Evolutionary conservation across 1,140 invertebrate genomes (phyloP).

Genomic region (Teleopsis dalmanni): DNA sequence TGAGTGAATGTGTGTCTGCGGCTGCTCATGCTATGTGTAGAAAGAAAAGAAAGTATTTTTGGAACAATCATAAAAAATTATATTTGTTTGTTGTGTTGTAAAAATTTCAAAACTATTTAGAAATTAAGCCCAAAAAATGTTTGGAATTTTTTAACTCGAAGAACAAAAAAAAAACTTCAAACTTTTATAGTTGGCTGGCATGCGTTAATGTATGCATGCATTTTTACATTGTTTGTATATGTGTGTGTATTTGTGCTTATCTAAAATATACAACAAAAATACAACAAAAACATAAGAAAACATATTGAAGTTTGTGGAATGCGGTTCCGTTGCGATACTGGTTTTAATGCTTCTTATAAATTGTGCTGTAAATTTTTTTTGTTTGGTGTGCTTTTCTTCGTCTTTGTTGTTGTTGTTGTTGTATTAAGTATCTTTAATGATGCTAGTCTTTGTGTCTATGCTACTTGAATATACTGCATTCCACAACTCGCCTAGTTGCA

Average conservation of each 20-base stretch:
- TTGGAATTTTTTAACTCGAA: not conserved
- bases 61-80: not conserved
- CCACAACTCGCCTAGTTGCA: no score
- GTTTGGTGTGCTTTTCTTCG: no score
- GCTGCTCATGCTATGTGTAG: no score
- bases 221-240: not conserved
- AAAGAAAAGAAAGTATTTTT: not conserved
- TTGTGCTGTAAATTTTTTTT: no score
- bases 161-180: not conserved
- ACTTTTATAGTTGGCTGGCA: not conserved
- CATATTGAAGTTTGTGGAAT: not conserved
- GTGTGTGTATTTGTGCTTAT: not conserved
- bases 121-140: not conserved
- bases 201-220: not conserved
- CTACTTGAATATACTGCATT: no score
- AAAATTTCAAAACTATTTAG: not conserved
- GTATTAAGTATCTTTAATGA: no score
- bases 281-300: not conserved
- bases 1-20: no score
- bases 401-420: no score
- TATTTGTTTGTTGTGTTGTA: not conserved
- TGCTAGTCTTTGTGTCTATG: no score
- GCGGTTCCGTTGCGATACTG: no score
- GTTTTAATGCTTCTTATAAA: no score
- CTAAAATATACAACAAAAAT: not conserved